Evolutionary conservation across 2,113 vertebrate species (phyloP).

Genomic region (Saccopteryx bilineata): DNA sequence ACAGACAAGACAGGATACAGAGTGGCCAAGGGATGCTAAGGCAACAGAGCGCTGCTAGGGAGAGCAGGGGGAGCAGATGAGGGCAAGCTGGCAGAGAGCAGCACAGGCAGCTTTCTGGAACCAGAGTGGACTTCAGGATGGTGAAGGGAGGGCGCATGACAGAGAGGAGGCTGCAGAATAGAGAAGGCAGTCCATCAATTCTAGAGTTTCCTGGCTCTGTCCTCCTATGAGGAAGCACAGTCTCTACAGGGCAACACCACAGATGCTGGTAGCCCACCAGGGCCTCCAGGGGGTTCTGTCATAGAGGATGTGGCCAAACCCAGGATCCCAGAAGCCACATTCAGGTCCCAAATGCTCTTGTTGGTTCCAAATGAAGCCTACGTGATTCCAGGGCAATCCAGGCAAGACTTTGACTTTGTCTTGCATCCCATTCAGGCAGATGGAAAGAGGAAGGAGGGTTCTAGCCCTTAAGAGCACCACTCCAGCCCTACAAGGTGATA

Average conservation of each 20-base stretch:
- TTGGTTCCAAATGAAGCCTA: background rate
- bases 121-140: background rate
- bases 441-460: background rate
- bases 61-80: too few relatives aligned
- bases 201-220: background rate
- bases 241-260: too few relatives aligned
- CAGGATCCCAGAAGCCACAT: background rate
- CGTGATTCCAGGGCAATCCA: background rate
- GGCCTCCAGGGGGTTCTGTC: background rate
- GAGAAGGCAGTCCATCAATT: fast-evolving
- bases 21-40: background rate
- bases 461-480: background rate
- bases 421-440: background rate
- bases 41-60: background rate
- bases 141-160: background rate
- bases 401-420: background rate
- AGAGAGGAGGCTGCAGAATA: fast-evolving
- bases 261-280: background rate
- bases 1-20: background rate
- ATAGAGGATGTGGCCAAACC: background rate
- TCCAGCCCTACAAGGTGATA: background rate
- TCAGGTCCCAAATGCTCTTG: background rate
- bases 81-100: too few relatives aligned
- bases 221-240: background rate
- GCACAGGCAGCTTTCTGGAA: background rate